Conservation (phyloP, 2,113 vertebrate species). For the Grammatotria lemairii region DNA sequence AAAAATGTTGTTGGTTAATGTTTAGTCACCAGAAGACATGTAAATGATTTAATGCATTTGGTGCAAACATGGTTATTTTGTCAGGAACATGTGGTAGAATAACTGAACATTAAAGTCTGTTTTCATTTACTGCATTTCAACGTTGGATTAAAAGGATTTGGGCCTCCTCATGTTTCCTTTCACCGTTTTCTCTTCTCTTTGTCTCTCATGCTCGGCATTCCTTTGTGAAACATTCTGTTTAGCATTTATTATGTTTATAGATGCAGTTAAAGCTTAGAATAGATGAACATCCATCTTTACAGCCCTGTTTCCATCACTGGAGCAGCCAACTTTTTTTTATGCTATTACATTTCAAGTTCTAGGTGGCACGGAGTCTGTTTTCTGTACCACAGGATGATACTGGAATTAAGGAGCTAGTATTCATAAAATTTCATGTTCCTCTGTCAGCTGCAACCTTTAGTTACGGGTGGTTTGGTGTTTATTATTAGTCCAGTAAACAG, state of each 20-base stretch:
- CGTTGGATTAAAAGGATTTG: background rate
- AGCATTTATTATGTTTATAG: constrained; percentile 12
- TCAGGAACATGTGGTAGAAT: background rate
- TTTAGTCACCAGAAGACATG: background rate
- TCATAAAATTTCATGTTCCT: background rate
- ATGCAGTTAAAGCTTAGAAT: constrained; percentile 1
- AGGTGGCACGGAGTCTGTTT: background rate
- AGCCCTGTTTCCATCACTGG: background rate
- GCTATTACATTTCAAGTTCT: constrained; percentile 15
- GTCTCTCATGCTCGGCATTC: background rate
- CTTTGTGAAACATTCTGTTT: background rate
- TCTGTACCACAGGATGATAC: background rate
- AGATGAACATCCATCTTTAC: constrained; percentile 12
- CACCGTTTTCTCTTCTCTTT: background rate
- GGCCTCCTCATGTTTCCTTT: background rate
- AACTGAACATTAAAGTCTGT: background rate
- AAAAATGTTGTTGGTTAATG: background rate
- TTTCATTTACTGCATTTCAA: background rate
- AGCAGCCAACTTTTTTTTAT: constrained; percentile 3
- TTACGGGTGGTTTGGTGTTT: background rate
- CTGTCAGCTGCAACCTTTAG: background rate
- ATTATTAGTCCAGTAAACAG: constrained; percentile 4
- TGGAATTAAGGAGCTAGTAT: background rate
- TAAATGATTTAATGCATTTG: background rate
- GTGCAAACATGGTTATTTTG: background rate